These are phyloP conservation scores for Patiria miniata DNA, from an alignment of 35 echinoderm and acorn worm genomes.

Conservation along the genomic window DNA sequence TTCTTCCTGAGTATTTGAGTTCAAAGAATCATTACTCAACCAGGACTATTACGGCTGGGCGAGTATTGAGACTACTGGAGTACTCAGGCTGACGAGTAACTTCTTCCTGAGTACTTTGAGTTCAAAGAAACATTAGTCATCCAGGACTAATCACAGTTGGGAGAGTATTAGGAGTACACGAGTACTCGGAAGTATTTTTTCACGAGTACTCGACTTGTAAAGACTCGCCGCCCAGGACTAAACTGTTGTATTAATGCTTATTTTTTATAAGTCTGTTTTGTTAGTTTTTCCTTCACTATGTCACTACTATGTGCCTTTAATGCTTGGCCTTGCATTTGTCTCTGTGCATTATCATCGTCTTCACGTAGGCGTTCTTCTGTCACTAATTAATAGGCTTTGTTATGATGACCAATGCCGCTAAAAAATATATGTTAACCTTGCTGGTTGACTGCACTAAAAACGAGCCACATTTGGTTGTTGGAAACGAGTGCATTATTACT, in stretches of 20 bases:
- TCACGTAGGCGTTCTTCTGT: neutral
- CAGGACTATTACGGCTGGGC: too few species aligned
- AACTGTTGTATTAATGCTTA: neutral
- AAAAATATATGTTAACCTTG: neutral
- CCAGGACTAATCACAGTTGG: neutral
- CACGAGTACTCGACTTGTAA: neutral
- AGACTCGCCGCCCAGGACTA: neutral
- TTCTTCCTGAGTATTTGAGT: neutral
- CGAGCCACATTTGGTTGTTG: neutral
- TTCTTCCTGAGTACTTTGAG: neutral
- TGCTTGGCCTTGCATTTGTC: neutral
- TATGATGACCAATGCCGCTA: neutral
- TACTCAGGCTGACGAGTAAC: neutral
- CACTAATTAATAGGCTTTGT: neutral
- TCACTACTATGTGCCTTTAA: constrained; percentile 19
- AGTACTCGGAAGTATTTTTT: neutral
- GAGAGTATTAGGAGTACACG: neutral
- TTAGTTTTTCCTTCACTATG: neutral
- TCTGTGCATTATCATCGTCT: neutral
- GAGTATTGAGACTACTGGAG: neutral
- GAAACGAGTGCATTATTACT: too few species aligned
- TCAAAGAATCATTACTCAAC: too few species aligned
- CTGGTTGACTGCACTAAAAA: neutral
- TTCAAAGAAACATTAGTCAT: neutral
- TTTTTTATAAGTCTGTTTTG: neutral